A percentile compares a stretch with the other conserved stretches of the same genome.
Conservation (phyloP, 1,140 invertebrate genomes). For the Xylocopa sonorina region DNA sequence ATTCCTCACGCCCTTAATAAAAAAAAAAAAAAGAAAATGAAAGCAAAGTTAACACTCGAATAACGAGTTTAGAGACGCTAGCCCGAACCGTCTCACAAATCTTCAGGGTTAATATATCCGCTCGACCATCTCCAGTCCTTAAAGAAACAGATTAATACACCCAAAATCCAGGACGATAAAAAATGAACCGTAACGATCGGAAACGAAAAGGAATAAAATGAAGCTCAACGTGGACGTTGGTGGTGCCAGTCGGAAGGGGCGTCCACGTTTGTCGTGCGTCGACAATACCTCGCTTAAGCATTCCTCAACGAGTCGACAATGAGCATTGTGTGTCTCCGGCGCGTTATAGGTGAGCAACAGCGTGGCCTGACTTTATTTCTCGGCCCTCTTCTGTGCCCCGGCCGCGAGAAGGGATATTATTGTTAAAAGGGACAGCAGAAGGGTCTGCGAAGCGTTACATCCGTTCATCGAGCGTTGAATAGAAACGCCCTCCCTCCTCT, state of each 20-base stretch:
- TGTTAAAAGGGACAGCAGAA: conserved; percentile 50
- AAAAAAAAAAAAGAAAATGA: no score
- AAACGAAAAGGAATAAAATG: background rate
- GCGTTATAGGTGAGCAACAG: conserved; percentile 25
- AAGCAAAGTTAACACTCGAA: no score
- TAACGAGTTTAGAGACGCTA: no score
- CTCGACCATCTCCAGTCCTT: background rate
- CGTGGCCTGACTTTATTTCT: conserved; percentile 55
- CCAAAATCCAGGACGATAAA: background rate
- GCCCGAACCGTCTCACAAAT: background rate
- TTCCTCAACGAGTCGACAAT: conserved; percentile 48
- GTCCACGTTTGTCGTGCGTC: conserved; percentile 21
- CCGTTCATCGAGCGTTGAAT: conserved; percentile 48
- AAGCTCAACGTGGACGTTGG: background rate
- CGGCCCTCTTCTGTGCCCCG: background rate
- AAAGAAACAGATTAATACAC: background rate
- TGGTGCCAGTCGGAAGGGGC: background rate
- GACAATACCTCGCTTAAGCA: conserved; percentile 47
- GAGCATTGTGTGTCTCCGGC: conserved; percentile 51
- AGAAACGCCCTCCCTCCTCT: conserved; percentile 27
- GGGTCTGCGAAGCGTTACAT: conserved; percentile 43
- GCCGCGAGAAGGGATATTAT: conserved; percentile 42
- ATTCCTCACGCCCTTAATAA: no score
- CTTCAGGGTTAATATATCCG: background rate
- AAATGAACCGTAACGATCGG: background rate